Conservation (phyloP, 2,797 vertebrate species). For the Vireo griseus region DNA sequence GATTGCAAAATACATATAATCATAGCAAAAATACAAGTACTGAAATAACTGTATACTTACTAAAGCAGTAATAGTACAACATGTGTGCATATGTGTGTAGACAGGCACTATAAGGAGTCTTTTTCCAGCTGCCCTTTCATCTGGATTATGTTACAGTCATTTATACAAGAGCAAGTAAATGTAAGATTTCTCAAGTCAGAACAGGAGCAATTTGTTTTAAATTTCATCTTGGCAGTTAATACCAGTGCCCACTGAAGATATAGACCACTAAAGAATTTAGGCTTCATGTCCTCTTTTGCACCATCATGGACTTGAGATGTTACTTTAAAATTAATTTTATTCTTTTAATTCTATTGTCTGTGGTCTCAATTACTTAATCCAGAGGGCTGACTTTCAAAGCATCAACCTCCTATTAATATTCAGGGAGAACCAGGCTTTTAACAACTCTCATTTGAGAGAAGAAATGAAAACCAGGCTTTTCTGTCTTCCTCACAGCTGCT, state of each 20-base stretch:
- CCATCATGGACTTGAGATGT: not conserved
- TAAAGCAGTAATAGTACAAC: not conserved
- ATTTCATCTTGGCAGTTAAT: not conserved
- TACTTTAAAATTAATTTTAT: not conserved
- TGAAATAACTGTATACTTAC: not conserved
- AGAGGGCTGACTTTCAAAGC: not conserved
- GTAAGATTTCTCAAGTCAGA: not conserved
- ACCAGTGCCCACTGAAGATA: not conserved
- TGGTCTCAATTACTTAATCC: not conserved
- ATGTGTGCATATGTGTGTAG: not conserved
- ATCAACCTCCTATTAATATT: not conserved
- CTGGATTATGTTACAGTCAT: not conserved
- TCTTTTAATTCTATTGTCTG: not conserved
- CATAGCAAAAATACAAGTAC: not conserved
- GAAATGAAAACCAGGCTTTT: not conserved
- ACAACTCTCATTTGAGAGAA: not conserved
- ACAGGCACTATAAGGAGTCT: not conserved
- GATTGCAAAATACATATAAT: not conserved
- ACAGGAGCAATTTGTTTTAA: not conserved
- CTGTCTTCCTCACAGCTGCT: not conserved
- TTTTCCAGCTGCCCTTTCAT: not conserved
- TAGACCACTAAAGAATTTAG: not conserved
- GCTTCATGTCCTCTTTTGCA: not conserved
- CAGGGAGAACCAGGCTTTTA: not conserved
- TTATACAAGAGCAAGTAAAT: not conserved